Evolutionary conservation across 2,797 vertebrate genomes (phyloP).

Genomic region (Antennarius maculatus): DNA sequence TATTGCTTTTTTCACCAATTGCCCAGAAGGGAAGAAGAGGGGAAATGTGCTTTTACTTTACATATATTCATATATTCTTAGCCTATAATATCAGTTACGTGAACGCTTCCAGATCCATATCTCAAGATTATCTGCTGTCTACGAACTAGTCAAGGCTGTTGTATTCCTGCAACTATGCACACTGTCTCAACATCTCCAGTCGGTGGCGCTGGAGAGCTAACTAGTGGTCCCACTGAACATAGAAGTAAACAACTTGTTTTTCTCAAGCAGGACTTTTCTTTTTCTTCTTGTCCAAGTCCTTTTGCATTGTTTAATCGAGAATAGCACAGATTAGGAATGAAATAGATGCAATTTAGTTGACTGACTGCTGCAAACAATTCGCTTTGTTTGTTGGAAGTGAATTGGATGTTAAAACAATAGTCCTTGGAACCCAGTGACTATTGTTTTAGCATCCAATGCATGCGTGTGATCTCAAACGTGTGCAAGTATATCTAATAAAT

Average conservation of each 20-base stretch:
- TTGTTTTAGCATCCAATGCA: constrained; percentile 12
- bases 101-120: neutral
- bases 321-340: neutral
- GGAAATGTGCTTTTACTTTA: neutral
- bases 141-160: neutral
- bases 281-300: constrained; percentile 28
- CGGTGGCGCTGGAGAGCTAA: constrained; percentile 45
- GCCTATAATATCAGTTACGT: neutral
- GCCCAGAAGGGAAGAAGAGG: neutral
- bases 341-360: neutral
- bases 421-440: neutral
- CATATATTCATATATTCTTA: neutral
- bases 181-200: constrained; percentile 9
- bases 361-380: neutral
- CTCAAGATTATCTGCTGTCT: neutral
- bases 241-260: constrained; percentile 80
- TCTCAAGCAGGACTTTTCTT: constrained; percentile 29
- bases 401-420: constrained; percentile 10
- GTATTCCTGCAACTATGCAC: constrained; percentile 14
- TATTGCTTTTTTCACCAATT: neutral
- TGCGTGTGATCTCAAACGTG: neutral
- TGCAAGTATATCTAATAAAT: neutral
- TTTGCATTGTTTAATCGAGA: constrained; percentile 21
- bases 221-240: constrained; percentile 43
- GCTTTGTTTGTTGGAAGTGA: constrained; percentile 21